phyloP scores from a whole-genome alignment of 2,888 invertebrate species.

The Apocheima hispidaria region DNA sequence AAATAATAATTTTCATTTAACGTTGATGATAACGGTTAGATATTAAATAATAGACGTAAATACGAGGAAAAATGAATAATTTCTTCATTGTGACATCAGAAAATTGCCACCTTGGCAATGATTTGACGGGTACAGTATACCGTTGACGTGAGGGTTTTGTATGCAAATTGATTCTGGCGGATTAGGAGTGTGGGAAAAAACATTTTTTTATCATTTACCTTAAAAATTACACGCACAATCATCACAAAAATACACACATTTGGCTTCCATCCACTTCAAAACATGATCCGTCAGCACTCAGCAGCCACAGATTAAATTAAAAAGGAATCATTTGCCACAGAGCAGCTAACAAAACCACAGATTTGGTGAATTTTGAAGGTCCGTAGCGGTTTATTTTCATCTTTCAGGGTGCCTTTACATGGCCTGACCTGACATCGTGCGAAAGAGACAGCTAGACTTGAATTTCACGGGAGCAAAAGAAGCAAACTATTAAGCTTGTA shows the following conservation, averaged over 20 bases:
- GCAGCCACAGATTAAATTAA: constrained; percentile 40
- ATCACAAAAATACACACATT: constrained; percentile 84
- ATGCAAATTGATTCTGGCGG: constrained; percentile 1
- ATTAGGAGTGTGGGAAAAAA: constrained; percentile 8
- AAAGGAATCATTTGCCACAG: background rate
- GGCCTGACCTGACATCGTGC: no score
- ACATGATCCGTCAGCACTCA: constrained; percentile 80
- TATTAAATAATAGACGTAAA: constrained; percentile 3
- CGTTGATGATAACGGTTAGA: background rate
- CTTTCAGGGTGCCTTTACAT: no score
- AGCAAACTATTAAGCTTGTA: no score
- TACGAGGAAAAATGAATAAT: constrained; percentile 46
- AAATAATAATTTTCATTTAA: background rate
- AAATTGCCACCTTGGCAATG: constrained; percentile 82
- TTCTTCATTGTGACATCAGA: constrained; percentile 66
- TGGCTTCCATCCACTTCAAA: constrained; percentile 80
- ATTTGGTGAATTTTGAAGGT: no score
- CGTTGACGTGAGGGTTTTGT: constrained; percentile 17
- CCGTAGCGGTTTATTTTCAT: no score
- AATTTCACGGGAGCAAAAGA: no score
- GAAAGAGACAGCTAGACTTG: no score
- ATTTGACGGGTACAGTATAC: constrained; percentile 45
- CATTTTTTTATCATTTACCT: constrained; percentile 67
- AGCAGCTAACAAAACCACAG: background rate
- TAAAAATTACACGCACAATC: constrained; percentile 80